A percentile compares a stretch with the other conserved stretches of the same genome.
Evolutionary conservation across 2,797 vertebrate genomes (phyloP).

Genomic region (Cephalopachus bancanus): DNA sequence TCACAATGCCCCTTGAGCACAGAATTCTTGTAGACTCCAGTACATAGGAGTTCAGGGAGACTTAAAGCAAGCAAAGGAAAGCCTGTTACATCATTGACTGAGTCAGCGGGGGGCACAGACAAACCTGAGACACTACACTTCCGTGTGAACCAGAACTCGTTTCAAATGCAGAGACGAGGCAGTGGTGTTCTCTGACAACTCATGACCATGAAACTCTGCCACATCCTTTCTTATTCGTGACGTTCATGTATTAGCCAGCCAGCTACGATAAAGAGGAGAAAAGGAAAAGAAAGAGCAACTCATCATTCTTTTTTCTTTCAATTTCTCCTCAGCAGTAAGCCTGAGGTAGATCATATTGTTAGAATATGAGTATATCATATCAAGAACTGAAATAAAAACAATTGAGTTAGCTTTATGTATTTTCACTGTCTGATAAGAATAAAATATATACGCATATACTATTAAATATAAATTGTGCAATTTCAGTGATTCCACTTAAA

Average conservation of each 20-base stretch:
- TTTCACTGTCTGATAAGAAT: not conserved
- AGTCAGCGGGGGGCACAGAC: not conserved
- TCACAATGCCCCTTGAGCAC: not conserved
- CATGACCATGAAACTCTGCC: not conserved
- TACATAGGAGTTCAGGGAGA: not conserved
- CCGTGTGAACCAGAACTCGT: not conserved
- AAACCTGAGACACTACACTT: not conserved
- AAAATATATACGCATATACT: not conserved
- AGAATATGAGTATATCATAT: not conserved
- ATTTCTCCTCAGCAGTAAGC: not conserved
- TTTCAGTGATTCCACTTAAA: not conserved
- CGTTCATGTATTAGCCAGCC: not conserved
- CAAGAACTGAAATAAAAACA: conserved; percentile 7
- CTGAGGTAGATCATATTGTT: not conserved
- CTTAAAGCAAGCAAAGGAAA: not conserved
- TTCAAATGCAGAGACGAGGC: not conserved
- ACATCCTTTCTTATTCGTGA: not conserved
- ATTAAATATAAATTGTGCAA: not conserved
- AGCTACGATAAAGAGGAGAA: not conserved
- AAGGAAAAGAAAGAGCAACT: not conserved
- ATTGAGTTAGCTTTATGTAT: not conserved
- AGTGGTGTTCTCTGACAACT: not conserved
- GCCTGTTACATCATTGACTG: not conserved
- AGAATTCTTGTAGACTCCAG: not conserved
- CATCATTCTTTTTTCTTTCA: not conserved